Evolutionary conservation across 1,140 invertebrate genomes (phyloP).

Genomic region (Halesus radiatus): DNA sequence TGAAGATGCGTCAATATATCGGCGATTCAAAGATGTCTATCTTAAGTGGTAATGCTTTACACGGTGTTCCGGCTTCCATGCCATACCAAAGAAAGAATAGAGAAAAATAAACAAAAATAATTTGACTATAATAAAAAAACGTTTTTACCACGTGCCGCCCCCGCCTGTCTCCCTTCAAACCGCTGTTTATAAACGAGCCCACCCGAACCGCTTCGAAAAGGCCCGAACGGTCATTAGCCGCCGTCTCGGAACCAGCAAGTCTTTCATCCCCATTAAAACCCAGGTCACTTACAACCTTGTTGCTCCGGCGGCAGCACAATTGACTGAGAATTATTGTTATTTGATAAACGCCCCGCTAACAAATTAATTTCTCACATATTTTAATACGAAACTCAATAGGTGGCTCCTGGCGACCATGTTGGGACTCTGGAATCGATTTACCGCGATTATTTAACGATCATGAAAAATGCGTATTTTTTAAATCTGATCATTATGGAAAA

Average conservation of each 20-base stretch:
- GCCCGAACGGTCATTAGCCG: slow-evolving; percentile 45
- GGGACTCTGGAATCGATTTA: too few species aligned
- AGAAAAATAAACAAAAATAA: too few species aligned
- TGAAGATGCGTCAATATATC: too few species aligned
- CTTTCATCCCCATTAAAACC: not conserved
- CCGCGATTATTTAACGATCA: too few species aligned
- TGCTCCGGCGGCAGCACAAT: not conserved
- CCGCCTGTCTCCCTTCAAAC: not conserved
- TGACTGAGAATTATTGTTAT: slow-evolving; percentile 34
- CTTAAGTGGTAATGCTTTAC: too few species aligned
- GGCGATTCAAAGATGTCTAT: too few species aligned
- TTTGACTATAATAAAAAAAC: too few species aligned
- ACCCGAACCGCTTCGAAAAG: slow-evolving; percentile 41
- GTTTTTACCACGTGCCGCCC: not conserved
- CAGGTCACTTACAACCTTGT: slow-evolving; percentile 12
- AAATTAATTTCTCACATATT: slow-evolving; percentile 36
- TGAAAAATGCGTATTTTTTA: too few species aligned
- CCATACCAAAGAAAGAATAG: too few species aligned
- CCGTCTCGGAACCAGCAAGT: not conserved
- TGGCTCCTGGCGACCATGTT: not conserved
- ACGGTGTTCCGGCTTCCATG: too few species aligned
- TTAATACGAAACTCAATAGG: not conserved
- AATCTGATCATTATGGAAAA: too few species aligned
- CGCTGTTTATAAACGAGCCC: slow-evolving; percentile 32
- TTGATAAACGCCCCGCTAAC: slow-evolving; percentile 39